Evolutionary conservation across 2,797 vertebrate genomes (phyloP).

Genomic region (Fistularia tabacaria): DNA sequence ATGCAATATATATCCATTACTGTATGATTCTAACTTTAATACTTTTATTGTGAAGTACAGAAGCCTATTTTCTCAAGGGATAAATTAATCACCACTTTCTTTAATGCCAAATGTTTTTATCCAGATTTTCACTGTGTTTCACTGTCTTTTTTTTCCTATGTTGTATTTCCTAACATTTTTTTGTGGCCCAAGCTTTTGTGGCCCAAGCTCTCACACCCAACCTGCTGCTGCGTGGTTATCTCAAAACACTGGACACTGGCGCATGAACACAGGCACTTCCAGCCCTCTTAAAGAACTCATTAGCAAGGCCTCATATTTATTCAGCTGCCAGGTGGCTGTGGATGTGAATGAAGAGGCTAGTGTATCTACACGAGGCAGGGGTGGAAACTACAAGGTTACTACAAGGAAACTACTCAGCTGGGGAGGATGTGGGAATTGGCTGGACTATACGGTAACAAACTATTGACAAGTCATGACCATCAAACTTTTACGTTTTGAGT

Average conservation of each 20-base stretch:
- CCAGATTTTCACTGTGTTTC: too few species aligned
- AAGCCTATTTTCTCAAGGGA: too few species aligned
- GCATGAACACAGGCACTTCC: constrained; percentile 52
- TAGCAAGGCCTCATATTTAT: constrained; percentile 59
- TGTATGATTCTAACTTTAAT: too few species aligned
- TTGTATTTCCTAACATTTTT: too few species aligned
- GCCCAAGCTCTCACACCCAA: neutral
- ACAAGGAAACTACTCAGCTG: constrained; percentile 24
- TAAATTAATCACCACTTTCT: too few species aligned
- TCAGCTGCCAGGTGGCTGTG: constrained; percentile 59
- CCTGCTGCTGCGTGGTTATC: constrained; percentile 37
- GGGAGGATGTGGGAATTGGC: constrained; percentile 17
- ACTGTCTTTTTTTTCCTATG: too few species aligned
- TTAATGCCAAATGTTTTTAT: too few species aligned
- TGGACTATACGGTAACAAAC: neutral
- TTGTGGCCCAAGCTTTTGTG: too few species aligned
- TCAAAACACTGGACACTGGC: constrained; percentile 9
- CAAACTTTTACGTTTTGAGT: neutral
- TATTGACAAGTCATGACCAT: neutral
- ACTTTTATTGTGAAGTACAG: too few species aligned
- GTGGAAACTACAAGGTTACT: constrained; percentile 44
- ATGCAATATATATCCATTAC: too few species aligned
- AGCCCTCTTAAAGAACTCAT: constrained; percentile 64
- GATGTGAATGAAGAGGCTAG: constrained; percentile 42
- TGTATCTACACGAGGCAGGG: constrained; percentile 33